Evolutionary conservation across 2,888 invertebrate genomes (phyloP), one percentile per base, ranked within the genome.

Genomic region (Apotomis capreana): DNA sequence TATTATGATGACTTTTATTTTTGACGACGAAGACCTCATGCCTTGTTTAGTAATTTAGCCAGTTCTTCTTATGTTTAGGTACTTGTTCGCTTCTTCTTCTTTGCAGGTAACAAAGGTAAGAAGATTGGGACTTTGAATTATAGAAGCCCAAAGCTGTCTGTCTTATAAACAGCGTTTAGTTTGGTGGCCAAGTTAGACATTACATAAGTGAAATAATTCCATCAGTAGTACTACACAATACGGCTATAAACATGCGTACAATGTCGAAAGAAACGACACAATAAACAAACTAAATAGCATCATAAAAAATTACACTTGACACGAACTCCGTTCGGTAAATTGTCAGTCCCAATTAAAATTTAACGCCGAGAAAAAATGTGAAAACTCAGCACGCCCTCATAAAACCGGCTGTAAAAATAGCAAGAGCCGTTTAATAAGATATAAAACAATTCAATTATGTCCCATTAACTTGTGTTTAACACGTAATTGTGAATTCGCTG

Each of bases 401-500:
- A 64, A 65, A 59, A 54, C 13, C 9, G 58, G 10, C 46, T 54
- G 68, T 58, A 67, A 68, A 71, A 61, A 68, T 68, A 67, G 71
- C 71, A n/a, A 60, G n/a, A n/a, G 40, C n/a, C 69, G 70, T 62
- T 51, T 40, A 49, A 62, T 68, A 62, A 67, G 36, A 61, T 40
- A 61, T 71, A 58, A 71, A 71, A 71, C 67, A 68, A 68, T 71
- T 71, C 71, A 71, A 71, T 71, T 71, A 61, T 15, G 13, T 55
- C 40, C 40, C 67, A 71, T 68, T 71, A 68, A 68, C 40, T 61
- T 13, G 10, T 61, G 81, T 83, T 84, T 81, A 84, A 83, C 83
- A 84, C 83, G 86, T 82, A 84, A 85, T 84, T 87, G 87, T 87
- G 86, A 85, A 83, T 83, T 79, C 77, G 69, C 73, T 62, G 74